Evolutionary conservation across 2,888 invertebrate species (phyloP).

Genomic region (Drosophila diplacantha): DNA sequence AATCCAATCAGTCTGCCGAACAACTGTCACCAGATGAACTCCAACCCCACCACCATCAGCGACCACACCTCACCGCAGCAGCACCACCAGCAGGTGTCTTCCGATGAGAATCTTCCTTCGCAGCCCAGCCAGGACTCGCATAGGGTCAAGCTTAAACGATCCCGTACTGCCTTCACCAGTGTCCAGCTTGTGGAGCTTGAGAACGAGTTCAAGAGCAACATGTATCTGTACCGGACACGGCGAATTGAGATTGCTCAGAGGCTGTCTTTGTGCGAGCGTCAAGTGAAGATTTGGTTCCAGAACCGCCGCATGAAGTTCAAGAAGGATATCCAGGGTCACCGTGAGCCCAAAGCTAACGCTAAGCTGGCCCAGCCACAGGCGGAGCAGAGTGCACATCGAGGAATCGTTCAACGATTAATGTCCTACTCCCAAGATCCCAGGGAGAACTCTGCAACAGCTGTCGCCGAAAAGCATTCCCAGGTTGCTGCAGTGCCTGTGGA

Average conservation of each 20-base stretch:
- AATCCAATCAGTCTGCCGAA: conserved; percentile 24
- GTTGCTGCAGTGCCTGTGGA: conserved; percentile 5
- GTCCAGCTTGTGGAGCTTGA: conserved; percentile 96
- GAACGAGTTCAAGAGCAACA: conserved; percentile 96
- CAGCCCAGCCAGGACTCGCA: conserved; percentile 50
- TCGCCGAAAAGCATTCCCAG: conserved; percentile 41
- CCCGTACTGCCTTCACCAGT: conserved; percentile 96
- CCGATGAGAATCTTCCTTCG: conserved; percentile 54
- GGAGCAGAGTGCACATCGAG: conserved; percentile 66
- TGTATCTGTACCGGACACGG: conserved; percentile 93
- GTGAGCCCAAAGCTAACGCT: conserved; percentile 52
- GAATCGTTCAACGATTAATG: conserved; percentile 69
- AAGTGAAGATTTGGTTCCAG: conserved; percentile 93
- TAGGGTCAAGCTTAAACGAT: conserved; percentile 61
- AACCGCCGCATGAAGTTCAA: conserved; percentile 90
- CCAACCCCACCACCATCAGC: conserved; percentile 23
- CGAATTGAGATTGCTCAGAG: conserved; percentile 97
- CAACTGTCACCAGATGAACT: conserved; percentile 24
- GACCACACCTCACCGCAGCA: conserved; percentile 24
- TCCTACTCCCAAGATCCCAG: conserved; percentile 69
- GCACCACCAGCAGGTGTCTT: conserved; percentile 48
- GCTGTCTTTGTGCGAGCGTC: conserved; percentile 91
- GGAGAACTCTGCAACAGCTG: conserved; percentile 7
- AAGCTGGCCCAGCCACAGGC: conserved; percentile 53
- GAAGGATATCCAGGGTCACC: conserved; percentile 63